Base-by-base conservation (phyloP, 64 coral and sea anemone genomes). In the Pocillopora verrucosa region DNA sequence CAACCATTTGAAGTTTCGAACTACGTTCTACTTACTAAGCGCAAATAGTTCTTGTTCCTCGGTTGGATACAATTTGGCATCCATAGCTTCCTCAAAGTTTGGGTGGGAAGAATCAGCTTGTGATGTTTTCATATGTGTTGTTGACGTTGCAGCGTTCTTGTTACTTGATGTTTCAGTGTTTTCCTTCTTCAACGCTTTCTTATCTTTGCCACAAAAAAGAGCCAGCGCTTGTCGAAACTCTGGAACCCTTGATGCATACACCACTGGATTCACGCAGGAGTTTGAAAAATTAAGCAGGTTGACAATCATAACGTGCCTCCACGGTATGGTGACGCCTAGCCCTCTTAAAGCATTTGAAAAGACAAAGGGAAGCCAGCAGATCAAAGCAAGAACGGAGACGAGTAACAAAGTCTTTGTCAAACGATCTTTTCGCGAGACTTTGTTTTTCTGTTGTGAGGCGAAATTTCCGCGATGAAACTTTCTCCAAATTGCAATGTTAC, bases 401-500 rank as follows among this genome's bases (percentile, higher is more conserved):
- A 77, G 41, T 10, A 77, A 2, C 75, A 77, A 77, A 22, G 75
- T 77, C 36, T 56, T 77, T n/a, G 75, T 77, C 19, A 77, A 56
- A 6, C 75, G 75, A 20, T 22, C 37, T 11, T 77, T 77, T 70
- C 25, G 67, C 11, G 5, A 70, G 67, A 6, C 22, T 70, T 36
- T 77, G 75, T 58, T 77, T 17, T 15, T 63, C 56, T 77, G 75
- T 56, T 77, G 75, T 16, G 38, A 77, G 7, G 38, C 75, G 41
- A 77, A 1, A 70, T 24, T 13, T 10, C 75, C 41, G 2, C 22
- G 37, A n/a, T 36, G 15, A 77, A 77, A 77, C 41, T 56, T 77
- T 77, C 75, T 77, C 75, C 75, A 77, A 77, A 77, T 36, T 56
- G 38, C 75, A 41, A 77, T 77, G 16, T 77, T 77, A 77, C 75